Percentiles rank a stretch among this genome's conserved stretches.
These are phyloP conservation scores for Synchiropus splendidus DNA, from an alignment of 2,113 vertebrate genomes.

Conservation along the genomic window DNA sequence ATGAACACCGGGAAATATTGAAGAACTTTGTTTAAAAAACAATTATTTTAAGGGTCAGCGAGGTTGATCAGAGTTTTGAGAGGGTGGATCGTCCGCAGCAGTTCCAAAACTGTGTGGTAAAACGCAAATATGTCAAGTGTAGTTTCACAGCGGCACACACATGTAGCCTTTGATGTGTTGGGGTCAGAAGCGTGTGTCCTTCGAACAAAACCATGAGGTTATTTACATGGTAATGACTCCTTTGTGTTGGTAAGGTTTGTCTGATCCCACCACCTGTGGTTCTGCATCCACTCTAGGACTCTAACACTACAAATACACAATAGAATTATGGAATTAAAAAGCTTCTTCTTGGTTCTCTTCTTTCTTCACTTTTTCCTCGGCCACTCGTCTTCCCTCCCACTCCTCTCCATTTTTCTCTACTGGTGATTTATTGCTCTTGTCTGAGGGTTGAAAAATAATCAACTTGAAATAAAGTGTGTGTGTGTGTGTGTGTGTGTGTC, in stretches of 20 bases:
- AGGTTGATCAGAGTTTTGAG: no score
- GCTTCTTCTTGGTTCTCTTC: conserved; percentile 2
- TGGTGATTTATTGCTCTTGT: conserved; percentile 57
- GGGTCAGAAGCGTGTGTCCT: conserved; percentile 18
- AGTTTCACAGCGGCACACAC: conserved; percentile 2
- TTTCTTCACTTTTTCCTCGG: conserved; percentile 10
- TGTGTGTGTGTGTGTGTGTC: conserved; percentile 1
- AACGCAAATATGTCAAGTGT: no score
- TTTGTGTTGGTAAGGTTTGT: conserved; percentile 47
- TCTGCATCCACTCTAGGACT: conserved; percentile 28
- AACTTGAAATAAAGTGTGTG: conserved; percentile 51
- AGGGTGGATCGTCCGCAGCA: no score
- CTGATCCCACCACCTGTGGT: conserved; percentile 56
- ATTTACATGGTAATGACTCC: conserved; percentile 69
- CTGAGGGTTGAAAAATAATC: conserved; percentile 61
- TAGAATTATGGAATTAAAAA: no score
- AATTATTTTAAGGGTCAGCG: neutral
- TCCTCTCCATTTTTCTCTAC: conserved; percentile 34
- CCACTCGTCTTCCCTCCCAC: conserved; percentile 6
- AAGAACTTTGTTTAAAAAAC: no score
- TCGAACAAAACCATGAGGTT: conserved; percentile 49
- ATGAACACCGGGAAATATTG: no score
- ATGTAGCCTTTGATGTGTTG: conserved; percentile 5
- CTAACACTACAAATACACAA: neutral
- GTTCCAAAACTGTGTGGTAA: neutral